Evolutionary conservation across 2,888 invertebrate species (phyloP), one percentile per base, ranked within the genome.

Genomic region (Drosophila longiperda): DNA sequence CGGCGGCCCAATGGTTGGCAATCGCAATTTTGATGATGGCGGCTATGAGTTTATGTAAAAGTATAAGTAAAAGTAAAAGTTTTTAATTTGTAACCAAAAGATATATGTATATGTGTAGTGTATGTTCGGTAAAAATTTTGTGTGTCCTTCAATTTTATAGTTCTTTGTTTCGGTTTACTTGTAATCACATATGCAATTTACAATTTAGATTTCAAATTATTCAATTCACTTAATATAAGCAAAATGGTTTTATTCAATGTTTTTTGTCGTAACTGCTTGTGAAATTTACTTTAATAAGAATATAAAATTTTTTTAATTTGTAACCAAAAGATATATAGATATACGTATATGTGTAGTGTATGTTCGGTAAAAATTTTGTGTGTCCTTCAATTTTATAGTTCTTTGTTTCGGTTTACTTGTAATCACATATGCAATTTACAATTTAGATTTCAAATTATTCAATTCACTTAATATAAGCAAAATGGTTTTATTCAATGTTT

Each of bases 41-140:
- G 90, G 88, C 69, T 93, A 91, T 81, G 93, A 93, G 66, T 93
- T 92, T 74, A 90, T 92, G 83, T 92, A 91, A 84, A 57, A 26
- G 7, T 55, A 29, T 29, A 29, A 29, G 29, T 29, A 29, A 29
- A 29, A 29, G 29, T 29, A 26, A 26, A 26, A 26, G 26, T 5
- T 26, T 29, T 29, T 4, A 29, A 29, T 9, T n/a, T 52, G 36
- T 65, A 29, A 36, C 42, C 38, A n/a, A 17, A 50, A 20, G 8
- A 20, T 33, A 40, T 40, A 52, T 36, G 11, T 53, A 29, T 38
- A 40, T 50, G n/a, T 17, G 42, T 45, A 53, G 33, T 15, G 20
- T 53, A 34, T 38, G n/a, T 55, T 36, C 36, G 7, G 45, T 23
- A 20, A 45, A 15, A 15, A 45, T 20, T 45, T 20, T 45, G 12